These are phyloP conservation scores for Gerris buenoi DNA, from an alignment of 1,140 invertebrate species.

Conservation along the genomic window DNA sequence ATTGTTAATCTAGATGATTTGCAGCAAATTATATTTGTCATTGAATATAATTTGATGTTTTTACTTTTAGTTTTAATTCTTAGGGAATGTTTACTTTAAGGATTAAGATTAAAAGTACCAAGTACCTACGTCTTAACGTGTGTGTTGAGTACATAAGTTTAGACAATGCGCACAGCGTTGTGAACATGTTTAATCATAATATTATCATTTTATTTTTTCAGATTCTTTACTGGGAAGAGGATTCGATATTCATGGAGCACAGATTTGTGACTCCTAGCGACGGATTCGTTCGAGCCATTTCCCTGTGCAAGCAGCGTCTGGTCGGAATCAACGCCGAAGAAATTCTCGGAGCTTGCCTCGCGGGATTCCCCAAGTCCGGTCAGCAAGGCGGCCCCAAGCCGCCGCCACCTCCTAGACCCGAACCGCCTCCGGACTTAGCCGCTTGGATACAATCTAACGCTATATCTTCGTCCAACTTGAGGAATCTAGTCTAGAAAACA, in stretches of 20 bases:
- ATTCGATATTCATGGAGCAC: constrained; percentile 72
- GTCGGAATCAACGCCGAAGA: constrained; percentile 50
- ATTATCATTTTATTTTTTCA: too few species aligned
- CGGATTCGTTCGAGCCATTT: constrained; percentile 65
- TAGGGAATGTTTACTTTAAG: too few species aligned
- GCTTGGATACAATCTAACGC: constrained; percentile 53
- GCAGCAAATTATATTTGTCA: too few species aligned
- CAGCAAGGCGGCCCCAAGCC: background rate
- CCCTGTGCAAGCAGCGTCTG: constrained; percentile 55
- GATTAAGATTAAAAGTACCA: too few species aligned
- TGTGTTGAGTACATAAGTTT: too few species aligned
- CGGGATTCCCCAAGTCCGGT: constrained; percentile 25
- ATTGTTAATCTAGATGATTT: too few species aligned
- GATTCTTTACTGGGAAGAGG: constrained; percentile 73
- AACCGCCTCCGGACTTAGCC: constrained; percentile 40
- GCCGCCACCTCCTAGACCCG: constrained; percentile 31
- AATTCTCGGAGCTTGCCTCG: constrained; percentile 32
- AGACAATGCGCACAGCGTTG: too few species aligned
- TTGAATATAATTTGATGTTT: too few species aligned
- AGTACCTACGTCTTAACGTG: too few species aligned
- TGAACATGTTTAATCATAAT: too few species aligned
- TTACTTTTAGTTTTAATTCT: too few species aligned
- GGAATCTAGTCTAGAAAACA: constrained; percentile 24
- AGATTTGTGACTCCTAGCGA: constrained; percentile 60
- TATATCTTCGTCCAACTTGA: constrained; percentile 43